These are phyloP conservation scores for Tenebrio molitor DNA, from an alignment of 1,140 invertebrate genomes.

Conservation along the genomic window DNA sequence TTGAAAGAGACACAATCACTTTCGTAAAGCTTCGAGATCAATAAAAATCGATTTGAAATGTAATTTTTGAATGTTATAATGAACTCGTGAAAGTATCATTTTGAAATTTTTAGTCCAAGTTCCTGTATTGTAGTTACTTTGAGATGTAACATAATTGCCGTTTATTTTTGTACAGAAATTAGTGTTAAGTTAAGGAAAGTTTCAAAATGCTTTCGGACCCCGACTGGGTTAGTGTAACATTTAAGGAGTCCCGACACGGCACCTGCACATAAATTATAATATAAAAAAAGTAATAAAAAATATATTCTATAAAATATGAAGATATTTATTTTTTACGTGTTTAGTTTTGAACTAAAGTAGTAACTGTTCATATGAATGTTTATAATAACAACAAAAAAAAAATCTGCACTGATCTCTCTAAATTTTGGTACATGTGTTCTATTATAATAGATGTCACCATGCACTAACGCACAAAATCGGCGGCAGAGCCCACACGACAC, in stretches of 20 bases:
- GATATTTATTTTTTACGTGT: slow-evolving; percentile 61
- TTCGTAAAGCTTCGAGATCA: slow-evolving; percentile 39
- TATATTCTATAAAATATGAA: slow-evolving; percentile 55
- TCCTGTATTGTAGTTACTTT: slow-evolving; percentile 30
- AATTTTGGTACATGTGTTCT: slow-evolving; percentile 56
- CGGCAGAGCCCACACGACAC: neutral
- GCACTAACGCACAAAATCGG: slow-evolving; percentile 58
- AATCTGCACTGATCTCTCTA: slow-evolving; percentile 60
- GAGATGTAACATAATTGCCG: neutral
- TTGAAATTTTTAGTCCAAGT: slow-evolving; percentile 36
- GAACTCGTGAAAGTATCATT: slow-evolving; percentile 4
- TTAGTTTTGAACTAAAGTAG: slow-evolving; percentile 53
- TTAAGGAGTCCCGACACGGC: slow-evolving; percentile 55
- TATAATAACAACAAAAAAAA: slow-evolving; percentile 57
- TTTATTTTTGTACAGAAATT: slow-evolving; percentile 46
- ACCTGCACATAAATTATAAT: slow-evolving; percentile 55
- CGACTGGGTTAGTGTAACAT: slow-evolving; percentile 35
- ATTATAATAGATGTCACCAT: slow-evolving; percentile 59
- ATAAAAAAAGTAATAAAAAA: slow-evolving; percentile 53
- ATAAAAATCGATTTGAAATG: slow-evolving; percentile 30
- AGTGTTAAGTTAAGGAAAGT: slow-evolving; percentile 37
- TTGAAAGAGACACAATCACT: slow-evolving; percentile 62
- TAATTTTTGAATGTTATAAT: slow-evolving; percentile 43
- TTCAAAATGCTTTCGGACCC: slow-evolving; percentile 31
- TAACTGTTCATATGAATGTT: slow-evolving; percentile 59